Percentiles rank a stretch among this genome's conserved stretches.
Conservation (phyloP, 2,113 vertebrate genomes). For the Sprattus sprattus region DNA sequence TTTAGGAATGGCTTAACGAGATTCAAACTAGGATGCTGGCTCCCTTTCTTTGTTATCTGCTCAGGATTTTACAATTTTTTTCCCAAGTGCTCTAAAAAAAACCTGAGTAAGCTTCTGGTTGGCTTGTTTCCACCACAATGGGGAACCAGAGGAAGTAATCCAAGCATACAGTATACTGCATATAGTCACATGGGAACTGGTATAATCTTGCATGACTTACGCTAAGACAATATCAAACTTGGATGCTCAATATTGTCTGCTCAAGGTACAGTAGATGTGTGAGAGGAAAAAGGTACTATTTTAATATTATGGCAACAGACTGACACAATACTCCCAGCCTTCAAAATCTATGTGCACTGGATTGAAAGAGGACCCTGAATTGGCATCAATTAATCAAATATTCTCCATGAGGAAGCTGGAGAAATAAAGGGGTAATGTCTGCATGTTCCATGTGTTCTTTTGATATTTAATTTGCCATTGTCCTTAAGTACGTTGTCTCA, state of each 20-base stretch:
- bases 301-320: not conserved
- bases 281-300: not conserved
- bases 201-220: not conserved
- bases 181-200: not conserved
- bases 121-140: not conserved
- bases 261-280: not conserved
- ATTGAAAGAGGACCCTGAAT: not conserved
- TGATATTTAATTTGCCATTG: not conserved
- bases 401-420: not conserved
- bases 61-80: not conserved
- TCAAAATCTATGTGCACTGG: not conserved
- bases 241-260: not conserved
- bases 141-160: not conserved
- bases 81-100: not conserved
- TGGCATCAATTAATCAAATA: not conserved
- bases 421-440: not conserved
- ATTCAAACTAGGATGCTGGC: not conserved
- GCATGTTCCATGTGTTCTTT: not conserved
- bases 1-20: conserved; percentile 2
- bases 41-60: not conserved
- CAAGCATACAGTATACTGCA: not conserved
- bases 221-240: not conserved
- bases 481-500: not conserved
- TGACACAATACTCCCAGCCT: not conserved
- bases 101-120: not conserved